These are phyloP conservation scores for Typhlichthys subterraneus DNA, from an alignment of 2,797 vertebrate species.

Conservation along the genomic window DNA sequence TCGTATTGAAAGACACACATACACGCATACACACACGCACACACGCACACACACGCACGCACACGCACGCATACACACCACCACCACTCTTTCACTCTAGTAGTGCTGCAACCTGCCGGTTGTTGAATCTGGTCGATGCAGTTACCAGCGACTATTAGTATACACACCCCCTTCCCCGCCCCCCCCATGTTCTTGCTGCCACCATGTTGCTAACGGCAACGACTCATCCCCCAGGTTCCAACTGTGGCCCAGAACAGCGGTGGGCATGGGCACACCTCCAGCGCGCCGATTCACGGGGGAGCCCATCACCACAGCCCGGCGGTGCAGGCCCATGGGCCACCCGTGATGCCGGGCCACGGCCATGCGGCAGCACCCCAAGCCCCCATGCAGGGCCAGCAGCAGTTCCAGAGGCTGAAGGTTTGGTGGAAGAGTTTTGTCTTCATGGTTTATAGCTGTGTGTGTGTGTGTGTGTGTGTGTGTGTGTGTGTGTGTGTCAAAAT, in stretches of 20 bases:
- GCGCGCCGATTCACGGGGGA: slow-evolving; percentile 86
- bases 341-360: slow-evolving; percentile 86
- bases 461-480: too few species aligned
- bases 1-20: too few species aligned
- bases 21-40: too few species aligned
- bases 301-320: slow-evolving; percentile 87
- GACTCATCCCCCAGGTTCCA: slow-evolving; percentile 80
- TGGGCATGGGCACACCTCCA: slow-evolving; percentile 84
- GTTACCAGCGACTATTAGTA: not conserved
- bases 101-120: not conserved
- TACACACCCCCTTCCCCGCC: not conserved
- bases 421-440: not conserved
- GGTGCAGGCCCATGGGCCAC: slow-evolving; percentile 86
- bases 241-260: slow-evolving; percentile 88
- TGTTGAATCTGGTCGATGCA: not conserved
- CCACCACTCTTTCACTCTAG: not conserved
- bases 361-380: slow-evolving; percentile 86
- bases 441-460: too few species aligned
- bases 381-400: slow-evolving; percentile 92
- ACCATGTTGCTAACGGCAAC: not conserved
- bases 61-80: too few species aligned
- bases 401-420: slow-evolving; percentile 98
- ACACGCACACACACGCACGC: too few species aligned
- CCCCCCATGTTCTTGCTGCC: too few species aligned
- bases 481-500: too few species aligned